A percentile compares a stretch with the other conserved stretches of the same genome.
Evolutionary conservation across 2,113 vertebrate species (phyloP).

Genomic region (Corynorhinus townsendii): DNA sequence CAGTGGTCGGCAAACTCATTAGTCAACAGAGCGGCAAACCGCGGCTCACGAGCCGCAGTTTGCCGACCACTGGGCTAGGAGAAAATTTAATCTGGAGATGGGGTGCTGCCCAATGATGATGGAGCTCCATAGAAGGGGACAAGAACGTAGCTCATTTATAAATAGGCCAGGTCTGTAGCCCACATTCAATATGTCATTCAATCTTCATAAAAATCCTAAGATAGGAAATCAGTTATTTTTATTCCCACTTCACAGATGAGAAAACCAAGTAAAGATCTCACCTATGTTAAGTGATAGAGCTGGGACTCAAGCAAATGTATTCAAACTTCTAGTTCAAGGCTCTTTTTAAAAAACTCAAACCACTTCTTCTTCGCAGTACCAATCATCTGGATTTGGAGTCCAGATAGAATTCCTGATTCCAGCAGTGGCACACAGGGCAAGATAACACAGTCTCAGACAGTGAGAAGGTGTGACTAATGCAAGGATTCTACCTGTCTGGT

Average conservation of each 20-base stretch:
- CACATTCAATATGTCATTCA: background rate
- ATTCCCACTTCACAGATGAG: background rate
- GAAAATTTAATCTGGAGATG: background rate
- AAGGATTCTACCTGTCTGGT: background rate
- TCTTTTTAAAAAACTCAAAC: background rate
- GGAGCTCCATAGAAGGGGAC: background rate
- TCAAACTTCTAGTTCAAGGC: background rate
- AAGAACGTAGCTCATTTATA: background rate
- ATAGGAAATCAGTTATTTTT: background rate
- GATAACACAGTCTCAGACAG: background rate
- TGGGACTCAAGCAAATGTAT: background rate
- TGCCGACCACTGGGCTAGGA: background rate
- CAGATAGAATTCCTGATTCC: background rate
- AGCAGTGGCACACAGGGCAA: background rate
- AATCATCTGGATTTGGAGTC: background rate
- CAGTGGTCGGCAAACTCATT: too few relatives aligned
- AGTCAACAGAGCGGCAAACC: too few relatives aligned
- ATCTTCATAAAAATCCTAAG: background rate
- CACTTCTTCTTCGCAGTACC: background rate
- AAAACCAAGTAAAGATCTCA: constrained; percentile 25
- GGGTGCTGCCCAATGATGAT: background rate
- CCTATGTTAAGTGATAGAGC: background rate
- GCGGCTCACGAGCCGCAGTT: too few relatives aligned
- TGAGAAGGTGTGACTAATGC: background rate
- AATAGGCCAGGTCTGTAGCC: background rate